Conservation (phyloP, 1,140 invertebrate genomes). For the Chymomyza costata region DNA sequence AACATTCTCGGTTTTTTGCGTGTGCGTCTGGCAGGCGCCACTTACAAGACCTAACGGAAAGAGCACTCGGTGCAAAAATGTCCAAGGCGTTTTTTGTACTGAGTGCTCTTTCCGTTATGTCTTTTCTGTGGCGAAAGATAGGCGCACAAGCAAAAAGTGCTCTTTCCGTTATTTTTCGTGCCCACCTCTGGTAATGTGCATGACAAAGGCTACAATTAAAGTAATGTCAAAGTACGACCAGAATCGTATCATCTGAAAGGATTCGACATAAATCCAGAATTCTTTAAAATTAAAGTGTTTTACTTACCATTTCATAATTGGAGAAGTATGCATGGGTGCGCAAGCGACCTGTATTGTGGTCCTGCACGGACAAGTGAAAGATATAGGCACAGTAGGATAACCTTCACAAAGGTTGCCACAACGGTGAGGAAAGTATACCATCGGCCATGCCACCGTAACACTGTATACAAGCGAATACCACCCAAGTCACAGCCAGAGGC, state of each 20-base stretch:
- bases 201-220: conserved; percentile 29
- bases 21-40: too few relatives aligned
- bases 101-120: too few relatives aligned
- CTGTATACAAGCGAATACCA: conserved; percentile 80
- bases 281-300: too few relatives aligned
- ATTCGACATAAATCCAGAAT: too few relatives aligned
- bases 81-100: too few relatives aligned
- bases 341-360: conserved; percentile 1
- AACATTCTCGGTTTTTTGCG: too few relatives aligned
- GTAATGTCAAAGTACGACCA: conserved; percentile 55
- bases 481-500: conserved; percentile 79
- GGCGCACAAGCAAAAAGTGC: too few relatives aligned
- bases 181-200: conserved; percentile 31
- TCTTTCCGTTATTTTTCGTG: too few relatives aligned
- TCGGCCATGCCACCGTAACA: conserved; percentile 79
- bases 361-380: conserved; percentile 59
- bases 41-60: too few relatives aligned
- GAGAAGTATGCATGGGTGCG: conserved; percentile 22
- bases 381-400: conserved; percentile 76
- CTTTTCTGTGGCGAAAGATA: conserved; percentile 1
- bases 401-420: conserved; percentile 75
- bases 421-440: conserved; percentile 68
- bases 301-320: conserved; percentile 27
- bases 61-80: too few relatives aligned
- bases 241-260: conserved; percentile 42